Base-by-base conservation (phyloP, 2,113 vertebrate genomes). In the Gymnarchus niloticus region DNA sequence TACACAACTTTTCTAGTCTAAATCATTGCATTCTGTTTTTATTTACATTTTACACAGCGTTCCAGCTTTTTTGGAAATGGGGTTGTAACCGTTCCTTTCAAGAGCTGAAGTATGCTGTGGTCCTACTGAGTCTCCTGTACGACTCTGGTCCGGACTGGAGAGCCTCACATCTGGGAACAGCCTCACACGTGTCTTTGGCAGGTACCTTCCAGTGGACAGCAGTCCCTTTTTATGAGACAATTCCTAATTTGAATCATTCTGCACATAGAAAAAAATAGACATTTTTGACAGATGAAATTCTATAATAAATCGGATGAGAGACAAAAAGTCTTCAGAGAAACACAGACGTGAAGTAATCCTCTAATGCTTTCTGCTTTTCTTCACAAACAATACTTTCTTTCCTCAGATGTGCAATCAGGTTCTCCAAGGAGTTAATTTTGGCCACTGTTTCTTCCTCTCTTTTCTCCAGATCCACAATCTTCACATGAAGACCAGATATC, bases 401-500 rank as follows among this genome's bases (percentile, higher is more conserved):
- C 87, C 94, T 95, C 80, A 97, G 2, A 65, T 94, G 92, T 21
- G 88, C 88, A 80, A 96, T 92, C 77, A 96, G 88, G 5, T 90
- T 87, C 93, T 97, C 96, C 81, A 97, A 91, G 56, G 93, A 92
- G 48, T 89, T 94, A 61, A 97, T 91, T 85, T 95, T 96, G 52
- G 90, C 92, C 89, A 96, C 82, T 3, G 95, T 96, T 87, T 91
- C 93, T 85, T 94, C 91, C 83, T 97, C 96, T 83, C 96, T 93
- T 61, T 92, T 92, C 88, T 96, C 95, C 85, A 97, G 94, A 41
- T 94, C 92, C 83, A 93, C 92, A 78, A 96, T 93, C 89, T 97
- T 96, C 49, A 94, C 92, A 84, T 96, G 94, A 3, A 97, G 92
- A 85, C 93, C 94, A 54, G 93, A 92, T 88, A 97, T 95, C 88